Evolutionary conservation across 2,888 invertebrate species (phyloP).

Genomic region (Meteorus cinctellus): DNA sequence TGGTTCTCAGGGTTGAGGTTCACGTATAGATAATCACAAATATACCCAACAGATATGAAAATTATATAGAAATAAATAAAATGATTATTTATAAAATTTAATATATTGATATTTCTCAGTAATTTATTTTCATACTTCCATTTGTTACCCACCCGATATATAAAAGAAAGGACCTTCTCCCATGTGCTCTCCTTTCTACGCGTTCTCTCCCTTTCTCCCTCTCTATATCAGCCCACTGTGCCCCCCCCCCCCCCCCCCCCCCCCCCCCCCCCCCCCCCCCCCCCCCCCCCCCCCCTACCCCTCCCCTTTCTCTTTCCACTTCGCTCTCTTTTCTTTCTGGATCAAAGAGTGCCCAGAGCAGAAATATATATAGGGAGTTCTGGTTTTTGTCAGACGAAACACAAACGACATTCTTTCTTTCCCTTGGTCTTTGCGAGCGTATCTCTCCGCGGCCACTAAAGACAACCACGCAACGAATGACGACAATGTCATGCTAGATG

Average conservation of each 20-base stretch:
- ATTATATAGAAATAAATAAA: neutral
- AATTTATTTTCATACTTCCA: neutral
- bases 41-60: slow-evolving; percentile 10
- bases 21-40: neutral
- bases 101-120: neutral
- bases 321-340: slow-evolving; percentile 32
- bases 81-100: neutral
- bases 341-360: slow-evolving; percentile 47
- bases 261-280: no score
- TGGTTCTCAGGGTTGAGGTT: slow-evolving; percentile 23
- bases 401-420: slow-evolving; percentile 61
- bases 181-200: neutral
- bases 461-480: slow-evolving; percentile 16
- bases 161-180: neutral
- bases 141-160: slow-evolving; percentile 6
- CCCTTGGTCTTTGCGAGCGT: slow-evolving; percentile 50
- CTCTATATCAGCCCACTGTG: neutral
- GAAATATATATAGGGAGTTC: slow-evolving; percentile 46
- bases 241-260: no score
- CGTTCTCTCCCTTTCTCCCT: neutral
- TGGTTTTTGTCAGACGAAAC: slow-evolving; percentile 57
- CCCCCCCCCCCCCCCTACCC: neutral
- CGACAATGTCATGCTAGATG: slow-evolving; percentile 4
- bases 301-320: neutral
- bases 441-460: slow-evolving; percentile 36